Conservation (phyloP, 2,797 vertebrate genomes). For the Coregonus sp. region DNA sequence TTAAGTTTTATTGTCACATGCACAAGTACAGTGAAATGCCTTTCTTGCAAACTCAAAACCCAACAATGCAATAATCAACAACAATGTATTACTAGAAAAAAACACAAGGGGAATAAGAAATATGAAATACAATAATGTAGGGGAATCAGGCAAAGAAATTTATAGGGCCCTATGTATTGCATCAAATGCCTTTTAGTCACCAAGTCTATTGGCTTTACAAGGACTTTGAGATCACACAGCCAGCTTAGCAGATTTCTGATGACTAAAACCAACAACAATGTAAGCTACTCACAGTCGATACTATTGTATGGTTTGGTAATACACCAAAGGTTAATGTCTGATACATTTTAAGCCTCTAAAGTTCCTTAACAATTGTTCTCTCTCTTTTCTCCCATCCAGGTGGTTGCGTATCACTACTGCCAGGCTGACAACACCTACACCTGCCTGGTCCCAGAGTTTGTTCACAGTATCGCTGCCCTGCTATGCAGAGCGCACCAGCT, state of each 20-base stretch:
- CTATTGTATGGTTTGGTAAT: conserved; percentile 9
- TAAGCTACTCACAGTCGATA: neutral
- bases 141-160: too few relatives aligned
- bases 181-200: neutral
- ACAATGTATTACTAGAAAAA: too few relatives aligned
- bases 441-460: conserved; percentile 95
- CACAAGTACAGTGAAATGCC: too few relatives aligned
- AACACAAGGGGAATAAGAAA: too few relatives aligned
- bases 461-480: conserved; percentile 92
- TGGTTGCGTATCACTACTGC: conserved; percentile 98
- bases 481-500: conserved; percentile 90
- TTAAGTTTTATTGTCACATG: too few relatives aligned
- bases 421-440: conserved; percentile 99
- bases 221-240: neutral
- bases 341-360: neutral
- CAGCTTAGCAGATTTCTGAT: conserved; percentile 20
- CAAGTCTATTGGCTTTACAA: conserved; percentile 10
- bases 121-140: too few relatives aligned
- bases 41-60: too few relatives aligned
- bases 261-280: conserved; percentile 13
- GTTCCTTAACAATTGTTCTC: neutral
- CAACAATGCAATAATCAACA: too few relatives aligned
- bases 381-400: conserved; percentile 69
- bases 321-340: neutral
- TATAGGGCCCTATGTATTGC: neutral